Base-by-base conservation (phyloP, 2,888 invertebrate genomes). In the Tribolium freemani region DNA sequence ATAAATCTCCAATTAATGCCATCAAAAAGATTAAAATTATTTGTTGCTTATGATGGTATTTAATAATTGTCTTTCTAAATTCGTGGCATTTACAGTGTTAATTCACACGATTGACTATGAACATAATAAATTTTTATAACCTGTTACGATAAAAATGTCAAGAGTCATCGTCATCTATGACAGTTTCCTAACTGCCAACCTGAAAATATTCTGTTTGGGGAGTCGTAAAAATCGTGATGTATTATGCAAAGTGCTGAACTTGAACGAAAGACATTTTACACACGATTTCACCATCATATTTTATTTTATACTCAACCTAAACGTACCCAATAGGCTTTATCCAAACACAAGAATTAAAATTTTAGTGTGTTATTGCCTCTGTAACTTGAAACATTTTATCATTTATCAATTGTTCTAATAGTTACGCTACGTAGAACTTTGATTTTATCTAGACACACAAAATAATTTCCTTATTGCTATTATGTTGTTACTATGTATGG, bases 121-220 rank as follows among this genome's bases (percentile, higher is more conserved):
- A 10, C n/a, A 58, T 45, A 58, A 58, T 58, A 44, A 58, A 58
- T 58, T 58, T 13, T 58, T 58, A 58, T 21, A 46, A 58, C 58
- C 58, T 58, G 58, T 21, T 6, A 31, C n/a, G 44, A 45, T 11
- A 58, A 58, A 58, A 58, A 58, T 58, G 58, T 58, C 46, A 58
- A 58, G 21, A 58, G 58, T 58, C 58, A 45, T 46, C 38, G n/a
- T 38, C 38, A 8, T 38, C 38, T n/a, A 26, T 38, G 8, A 38
- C 38, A 38, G n/a, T n/a, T 38, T 26, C 26, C 38, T 8, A 38
- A 38, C n/a, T 8, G 38, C 38, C 26, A 26, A 26, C 26, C n/a
- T 38, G 38, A 38, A 38, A 38, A 38, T 38, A 6, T 8, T 38
- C 38, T 38, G 38, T 38, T 38, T 38, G n/a, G 38, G n/a, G n/a